These are phyloP conservation scores for Chlorodrepanis virens DNA, from an alignment of 2,113 vertebrate genomes.

Conservation along the genomic window DNA sequence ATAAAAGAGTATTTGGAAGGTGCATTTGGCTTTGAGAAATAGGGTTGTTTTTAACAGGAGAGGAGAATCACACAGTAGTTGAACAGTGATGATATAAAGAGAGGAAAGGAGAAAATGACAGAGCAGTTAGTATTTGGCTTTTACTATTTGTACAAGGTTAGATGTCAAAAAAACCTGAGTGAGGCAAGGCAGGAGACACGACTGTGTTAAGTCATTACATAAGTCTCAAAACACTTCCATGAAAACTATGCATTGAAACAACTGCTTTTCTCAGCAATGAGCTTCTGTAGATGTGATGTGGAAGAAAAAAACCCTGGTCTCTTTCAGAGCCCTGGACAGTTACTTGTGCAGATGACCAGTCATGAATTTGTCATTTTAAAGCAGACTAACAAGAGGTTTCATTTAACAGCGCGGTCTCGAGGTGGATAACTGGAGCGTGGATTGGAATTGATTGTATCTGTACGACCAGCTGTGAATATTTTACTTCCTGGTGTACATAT, in stretches of 20 bases:
- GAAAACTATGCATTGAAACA: background rate
- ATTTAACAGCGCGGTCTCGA: background rate
- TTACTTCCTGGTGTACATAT: background rate
- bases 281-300: background rate
- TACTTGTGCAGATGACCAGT: rapidly evolving
- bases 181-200: background rate
- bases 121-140: background rate
- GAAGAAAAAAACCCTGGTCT: rapidly evolving
- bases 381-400: background rate
- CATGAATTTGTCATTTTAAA: background rate
- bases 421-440: background rate
- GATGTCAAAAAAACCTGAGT: background rate
- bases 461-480: rapidly evolving
- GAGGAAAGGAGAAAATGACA: background rate
- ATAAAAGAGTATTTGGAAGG: background rate
- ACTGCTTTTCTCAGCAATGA: background rate
- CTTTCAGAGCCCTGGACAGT: background rate
- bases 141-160: background rate
- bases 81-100: background rate
- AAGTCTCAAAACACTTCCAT: background rate
- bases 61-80: background rate
- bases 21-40: background rate
- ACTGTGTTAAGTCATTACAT: background rate
- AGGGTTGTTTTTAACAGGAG: background rate
- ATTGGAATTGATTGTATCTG: background rate